A percentile compares a stretch with the other conserved stretches of the same genome.
These are phyloP conservation scores for Anorthoa munda DNA, from an alignment of 2,888 invertebrate species.

Conservation along the genomic window DNA sequence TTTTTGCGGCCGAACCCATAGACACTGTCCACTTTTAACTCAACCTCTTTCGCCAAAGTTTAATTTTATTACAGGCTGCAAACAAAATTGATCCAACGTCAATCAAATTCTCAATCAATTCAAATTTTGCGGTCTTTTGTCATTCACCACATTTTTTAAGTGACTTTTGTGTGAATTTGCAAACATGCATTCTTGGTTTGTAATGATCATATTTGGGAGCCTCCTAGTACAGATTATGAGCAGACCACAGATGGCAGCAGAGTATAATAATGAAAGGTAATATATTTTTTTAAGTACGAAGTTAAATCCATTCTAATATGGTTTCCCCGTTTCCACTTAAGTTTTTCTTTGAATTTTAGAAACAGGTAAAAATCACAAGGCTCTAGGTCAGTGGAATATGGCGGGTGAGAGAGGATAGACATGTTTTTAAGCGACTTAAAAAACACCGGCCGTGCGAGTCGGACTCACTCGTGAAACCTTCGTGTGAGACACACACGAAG, in stretches of 20 bases:
- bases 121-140: slow-evolving; percentile 60
- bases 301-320: not conserved
- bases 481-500: no score
- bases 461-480: no score
- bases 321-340: no score
- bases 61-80: slow-evolving; percentile 50
- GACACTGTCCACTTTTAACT: not conserved
- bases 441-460: no score
- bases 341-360: no score
- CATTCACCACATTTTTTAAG: slow-evolving; percentile 69
- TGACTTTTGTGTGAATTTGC: slow-evolving; percentile 63
- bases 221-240: slow-evolving; percentile 59
- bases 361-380: no score
- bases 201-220: slow-evolving; percentile 66
- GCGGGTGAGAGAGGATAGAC: no score
- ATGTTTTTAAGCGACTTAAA: no score
- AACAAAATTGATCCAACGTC: slow-evolving; percentile 39
- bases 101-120: slow-evolving; percentile 61
- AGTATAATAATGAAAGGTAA: slow-evolving; percentile 75
- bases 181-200: slow-evolving; percentile 73
- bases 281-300: slow-evolving; percentile 16
- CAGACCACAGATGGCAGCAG: slow-evolving; percentile 72
- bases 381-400: no score
- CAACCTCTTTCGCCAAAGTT: slow-evolving; percentile 21
- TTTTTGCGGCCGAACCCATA: not conserved